A percentile compares a stretch with the other conserved stretches of the same genome.
Evolutionary conservation across 1,140 invertebrate species (phyloP).

Genomic region (Melanaphis sacchari): DNA sequence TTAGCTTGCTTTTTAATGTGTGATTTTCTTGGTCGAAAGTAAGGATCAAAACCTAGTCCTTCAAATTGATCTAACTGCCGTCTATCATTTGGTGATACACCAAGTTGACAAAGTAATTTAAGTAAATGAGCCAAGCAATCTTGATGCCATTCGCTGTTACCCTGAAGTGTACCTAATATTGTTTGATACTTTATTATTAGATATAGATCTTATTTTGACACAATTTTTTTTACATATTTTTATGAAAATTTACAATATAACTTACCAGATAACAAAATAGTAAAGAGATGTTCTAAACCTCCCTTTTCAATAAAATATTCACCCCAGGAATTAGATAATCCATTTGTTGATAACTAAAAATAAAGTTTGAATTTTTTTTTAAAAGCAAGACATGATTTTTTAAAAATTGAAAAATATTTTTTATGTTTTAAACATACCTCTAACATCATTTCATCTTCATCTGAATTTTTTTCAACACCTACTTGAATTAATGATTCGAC

Average conservation of each 20-base stretch:
- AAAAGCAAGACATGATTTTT: background rate
- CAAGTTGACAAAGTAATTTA: conserved; percentile 84
- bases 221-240: no score
- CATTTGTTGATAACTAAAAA: conserved; percentile 32
- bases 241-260: conserved; percentile 9
- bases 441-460: background rate
- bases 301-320: conserved; percentile 84
- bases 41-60: conserved; percentile 59
- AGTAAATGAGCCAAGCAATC: conserved; percentile 88
- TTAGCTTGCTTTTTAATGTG: conserved; percentile 66
- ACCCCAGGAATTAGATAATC: conserved; percentile 70
- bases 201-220: background rate
- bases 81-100: conserved; percentile 67
- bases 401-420: background rate
- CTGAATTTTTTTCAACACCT: conserved; percentile 26
- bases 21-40: conserved; percentile 48
- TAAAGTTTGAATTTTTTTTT: background rate
- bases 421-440: conserved; percentile 21
- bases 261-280: conserved; percentile 88
- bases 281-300: conserved; percentile 85
- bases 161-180: conserved; percentile 70
- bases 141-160: conserved; percentile 89
- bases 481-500: conserved; percentile 76
- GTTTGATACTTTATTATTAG: background rate
- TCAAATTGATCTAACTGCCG: conserved; percentile 62